These are phyloP conservation scores for Dryococelus australis DNA, from an alignment of 2,888 invertebrate genomes.

Conservation along the genomic window DNA sequence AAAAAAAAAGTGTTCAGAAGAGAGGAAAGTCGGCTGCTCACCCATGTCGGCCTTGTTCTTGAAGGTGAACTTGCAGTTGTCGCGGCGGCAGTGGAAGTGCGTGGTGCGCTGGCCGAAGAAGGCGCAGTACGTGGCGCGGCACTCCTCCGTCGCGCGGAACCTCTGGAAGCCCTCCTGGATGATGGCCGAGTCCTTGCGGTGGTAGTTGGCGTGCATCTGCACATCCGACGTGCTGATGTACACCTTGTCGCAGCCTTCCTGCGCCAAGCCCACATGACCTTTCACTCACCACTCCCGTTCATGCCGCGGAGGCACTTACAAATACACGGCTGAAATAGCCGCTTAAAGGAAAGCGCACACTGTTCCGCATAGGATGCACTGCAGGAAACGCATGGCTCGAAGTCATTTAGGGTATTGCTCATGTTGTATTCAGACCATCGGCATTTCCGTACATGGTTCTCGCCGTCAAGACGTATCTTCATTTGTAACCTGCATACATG, in stretches of 20 bases:
- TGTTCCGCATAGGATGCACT: no score
- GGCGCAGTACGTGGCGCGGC: constrained; percentile 88
- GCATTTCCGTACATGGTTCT: no score
- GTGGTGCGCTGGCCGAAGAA: constrained; percentile 96
- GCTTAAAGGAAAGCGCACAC: no score
- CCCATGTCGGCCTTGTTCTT: constrained; percentile 99
- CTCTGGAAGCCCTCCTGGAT: constrained; percentile 97
- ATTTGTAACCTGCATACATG: no score
- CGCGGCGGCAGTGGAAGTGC: constrained; percentile 94
- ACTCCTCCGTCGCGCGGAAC: constrained; percentile 95
- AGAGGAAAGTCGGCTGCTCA: constrained; percentile 61
- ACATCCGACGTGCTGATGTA: constrained; percentile 99
- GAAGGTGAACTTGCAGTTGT: constrained; percentile 93
- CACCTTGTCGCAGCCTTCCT: constrained; percentile 83
- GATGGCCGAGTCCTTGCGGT: constrained; percentile 96
- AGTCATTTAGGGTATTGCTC: no score
- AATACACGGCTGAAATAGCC: no score
- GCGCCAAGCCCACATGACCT: constrained; percentile 38
- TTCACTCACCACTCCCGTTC: no score
- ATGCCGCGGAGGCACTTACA: no score
- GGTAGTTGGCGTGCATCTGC: constrained; percentile 99
- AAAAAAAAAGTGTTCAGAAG: no score
- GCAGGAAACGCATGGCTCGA: no score
- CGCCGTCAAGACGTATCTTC: no score
- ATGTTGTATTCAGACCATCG: no score